A percentile compares a stretch with the other conserved stretches of the same genome.
These are phyloP conservation scores for Plagodis pulveraria DNA, from an alignment of 2,888 invertebrate species.

Conservation along the genomic window DNA sequence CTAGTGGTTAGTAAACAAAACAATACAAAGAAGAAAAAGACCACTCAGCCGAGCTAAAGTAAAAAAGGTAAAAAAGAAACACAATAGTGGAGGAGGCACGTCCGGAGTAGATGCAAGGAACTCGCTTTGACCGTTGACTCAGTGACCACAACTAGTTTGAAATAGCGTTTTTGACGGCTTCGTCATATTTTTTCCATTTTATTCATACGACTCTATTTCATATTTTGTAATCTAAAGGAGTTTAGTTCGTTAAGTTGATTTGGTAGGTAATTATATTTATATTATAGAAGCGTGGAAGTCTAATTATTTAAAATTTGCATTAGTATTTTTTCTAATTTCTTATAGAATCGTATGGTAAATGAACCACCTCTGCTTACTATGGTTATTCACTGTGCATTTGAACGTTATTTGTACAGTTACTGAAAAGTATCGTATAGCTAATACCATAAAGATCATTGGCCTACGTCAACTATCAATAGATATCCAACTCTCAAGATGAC, in stretches of 20 bases:
- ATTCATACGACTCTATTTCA: too few species aligned
- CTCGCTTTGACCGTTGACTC: conserved; percentile 61
- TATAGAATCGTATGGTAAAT: too few species aligned
- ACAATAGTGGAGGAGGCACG: conserved; percentile 70
- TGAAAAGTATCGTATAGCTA: conserved; percentile 16
- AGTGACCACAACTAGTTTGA: conserved; percentile 57
- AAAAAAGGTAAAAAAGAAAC: conserved; percentile 67
- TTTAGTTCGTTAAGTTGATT: background rate
- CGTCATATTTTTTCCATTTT: conserved; percentile 7
- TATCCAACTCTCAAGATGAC: conserved; percentile 64
- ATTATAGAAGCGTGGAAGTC: too few species aligned
- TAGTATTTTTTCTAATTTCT: too few species aligned
- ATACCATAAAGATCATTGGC: conserved; percentile 19
- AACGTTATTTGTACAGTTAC: background rate
- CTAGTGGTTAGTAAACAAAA: conserved; percentile 67
- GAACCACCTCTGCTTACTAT: too few species aligned
- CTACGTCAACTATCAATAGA: conserved; percentile 31
- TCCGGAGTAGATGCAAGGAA: conserved; percentile 63
- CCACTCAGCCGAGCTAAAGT: conserved; percentile 65
- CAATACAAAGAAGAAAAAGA: conserved; percentile 66
- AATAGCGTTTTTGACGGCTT: conserved; percentile 20
- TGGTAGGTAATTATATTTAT: too few species aligned
- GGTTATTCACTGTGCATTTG: too few species aligned
- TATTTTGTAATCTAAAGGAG: too few species aligned
- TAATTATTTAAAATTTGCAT: too few species aligned